Evolutionary conservation across 2,888 invertebrate genomes (phyloP), one percentile per base, ranked within the genome.

Genomic region (Pyrrhia umbra): DNA sequence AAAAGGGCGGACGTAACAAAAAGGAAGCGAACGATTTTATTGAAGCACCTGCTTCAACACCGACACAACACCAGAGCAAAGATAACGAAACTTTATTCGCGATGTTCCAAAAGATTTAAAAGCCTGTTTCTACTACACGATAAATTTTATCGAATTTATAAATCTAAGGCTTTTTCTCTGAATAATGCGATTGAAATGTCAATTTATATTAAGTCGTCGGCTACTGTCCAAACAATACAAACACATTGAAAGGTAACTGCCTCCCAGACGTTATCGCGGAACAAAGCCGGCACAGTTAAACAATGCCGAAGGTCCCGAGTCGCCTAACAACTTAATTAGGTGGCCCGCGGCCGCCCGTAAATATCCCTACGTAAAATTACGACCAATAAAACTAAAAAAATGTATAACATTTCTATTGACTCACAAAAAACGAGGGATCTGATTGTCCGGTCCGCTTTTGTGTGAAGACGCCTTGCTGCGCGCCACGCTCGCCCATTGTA

Each of bases 321-420:
- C 90, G 77, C 89, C 92, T 94, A 94, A 94, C 94, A 94, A 94
- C 94, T 95, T 94, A 94, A 95, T 95, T 94, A 94, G 92, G 90
- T 90, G 92, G 90, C 90, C 93, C 89, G 89, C 87, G 91, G 92
- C 90, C 90, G 92, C 89, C 92, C 93, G 92, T 95, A 95, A 94
- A 94, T 94, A 94, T 93, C 88, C 90, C 88, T 84, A 94, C 90
- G 94, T 93, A 88, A 94, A 95, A 94, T 95, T 92, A 94, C 92
- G 94, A 92, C 91, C 92, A 90, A 94, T 94, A 94, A 94, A 94
- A 92, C 88, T 81, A 92, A 94, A 94, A 93, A 94, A 95, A 93
- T 90, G 88, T 92, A 94, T 93, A 93, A 94, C 93, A 93, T 94
- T 94, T 94, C 93, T 94, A 94, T 94, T 92, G 91, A 90, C 86